phyloP scores from a whole-genome alignment of 2,797 vertebrate species.

The Channa striata region DNA sequence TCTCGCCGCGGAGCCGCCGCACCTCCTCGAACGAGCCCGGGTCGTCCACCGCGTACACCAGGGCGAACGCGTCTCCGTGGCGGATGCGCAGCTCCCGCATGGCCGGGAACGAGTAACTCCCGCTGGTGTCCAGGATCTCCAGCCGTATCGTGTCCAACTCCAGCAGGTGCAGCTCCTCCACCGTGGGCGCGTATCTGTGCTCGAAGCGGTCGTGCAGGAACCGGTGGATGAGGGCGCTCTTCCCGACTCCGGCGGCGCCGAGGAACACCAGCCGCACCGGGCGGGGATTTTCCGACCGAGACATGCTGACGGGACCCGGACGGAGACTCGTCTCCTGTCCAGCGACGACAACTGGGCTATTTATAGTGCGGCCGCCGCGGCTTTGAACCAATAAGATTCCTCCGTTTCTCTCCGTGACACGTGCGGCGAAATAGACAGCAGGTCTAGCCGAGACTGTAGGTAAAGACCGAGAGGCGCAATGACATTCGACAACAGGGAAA shows the following conservation, averaged over 20 bases:
- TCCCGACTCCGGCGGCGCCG: slow-evolving; percentile 82
- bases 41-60: slow-evolving; percentile 80
- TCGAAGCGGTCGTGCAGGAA: slow-evolving; percentile 81
- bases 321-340: no score
- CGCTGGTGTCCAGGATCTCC: slow-evolving; percentile 85
- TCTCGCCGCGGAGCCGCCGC: slow-evolving; percentile 78
- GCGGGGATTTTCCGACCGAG: slow-evolving; percentile 14
- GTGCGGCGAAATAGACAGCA: background rate
- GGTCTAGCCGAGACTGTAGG: background rate
- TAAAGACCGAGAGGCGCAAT: background rate
- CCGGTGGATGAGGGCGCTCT: slow-evolving; percentile 82
- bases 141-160: slow-evolving; percentile 70
- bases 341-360: no score
- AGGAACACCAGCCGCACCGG: slow-evolving; percentile 80
- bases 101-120: slow-evolving; percentile 86
- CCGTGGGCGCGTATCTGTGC: slow-evolving; percentile 78
- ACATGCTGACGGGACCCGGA: slow-evolving; percentile 25
- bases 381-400: slow-evolving; percentile 25
- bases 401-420: background rate
- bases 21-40: slow-evolving; percentile 78
- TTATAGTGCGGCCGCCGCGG: slow-evolving; percentile 20
- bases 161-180: slow-evolving; percentile 83
- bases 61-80: slow-evolving; percentile 80
- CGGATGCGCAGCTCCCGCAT: slow-evolving; percentile 84
- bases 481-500: slow-evolving; percentile 20